Evolutionary conservation across 30 jellyfish, hydroid and myxozoan genomes (phyloP), one percentile per base, ranked within the genome.

Genomic region (Hydra vulgaris): DNA sequence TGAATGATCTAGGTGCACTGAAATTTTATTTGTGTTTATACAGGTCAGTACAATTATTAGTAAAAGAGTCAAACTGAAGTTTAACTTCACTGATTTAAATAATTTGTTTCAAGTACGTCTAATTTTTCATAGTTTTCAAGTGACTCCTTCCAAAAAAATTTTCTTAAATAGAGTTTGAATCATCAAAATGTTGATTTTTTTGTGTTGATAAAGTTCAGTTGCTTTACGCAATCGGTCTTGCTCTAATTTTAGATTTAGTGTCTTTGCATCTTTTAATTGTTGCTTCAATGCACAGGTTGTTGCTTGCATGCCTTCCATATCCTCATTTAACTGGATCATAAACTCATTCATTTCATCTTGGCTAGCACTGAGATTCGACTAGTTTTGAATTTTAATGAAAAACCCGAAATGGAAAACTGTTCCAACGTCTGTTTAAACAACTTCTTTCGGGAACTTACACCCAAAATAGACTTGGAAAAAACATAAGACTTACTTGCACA

Each of bases 301-400:
- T n/a, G 97, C 92, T 70, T 89, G 96, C 95, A 89, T 85, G 7
- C 97, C 97, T 72, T 89, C 97, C 21, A 89, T 95, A 73, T 89
- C 97, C 69, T 89, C 97, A 76, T 89, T 95, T 18, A 89, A 71
- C 61, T 89, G 97, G 56, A 89, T 83, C 75, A 89, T 95, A 66
- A 89, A 89, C 24, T 89, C 97, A 77, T 89, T 89, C 91, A 89
- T 71, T 68, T 89, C 97, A n/a, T n/a, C n/a, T n/a, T n/a, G n/a
- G n/a, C n/a, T n/a, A n/a, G n/a, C n/a, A n/a, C n/a, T n/a, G n/a
- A n/a, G n/a, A n/a, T n/a, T n/a, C n/a, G n/a, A n/a, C n/a, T n/a
- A n/a, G n/a, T n/a, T n/a, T n/a, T n/a, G n/a, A n/a, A n/a, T n/a
- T n/a, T n/a, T n/a, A n/a, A n/a, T n/a, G n/a, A n/a, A n/a, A n/a